Percentiles rank a stretch among this genome's conserved stretches.
Evolutionary conservation across 2,797 vertebrate species (phyloP).

Genomic region (Arremon brunneinucha): DNA sequence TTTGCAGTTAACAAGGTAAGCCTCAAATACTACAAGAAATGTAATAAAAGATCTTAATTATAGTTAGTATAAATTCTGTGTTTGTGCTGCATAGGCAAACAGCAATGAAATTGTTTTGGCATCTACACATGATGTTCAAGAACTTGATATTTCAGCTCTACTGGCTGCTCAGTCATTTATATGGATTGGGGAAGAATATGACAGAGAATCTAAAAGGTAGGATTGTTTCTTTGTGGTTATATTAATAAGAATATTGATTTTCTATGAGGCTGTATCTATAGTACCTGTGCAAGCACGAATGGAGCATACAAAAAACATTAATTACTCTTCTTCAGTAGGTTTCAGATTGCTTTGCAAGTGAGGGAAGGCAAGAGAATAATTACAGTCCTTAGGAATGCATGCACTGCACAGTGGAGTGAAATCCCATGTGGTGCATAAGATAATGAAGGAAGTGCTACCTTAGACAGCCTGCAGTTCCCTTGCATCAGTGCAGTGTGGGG

Average conservation of each 20-base stretch:
- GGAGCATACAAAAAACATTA: not conserved
- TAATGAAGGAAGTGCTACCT: not conserved
- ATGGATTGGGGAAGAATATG: conserved; percentile 97
- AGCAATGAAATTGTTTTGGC: conserved; percentile 95
- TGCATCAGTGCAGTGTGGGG: not conserved
- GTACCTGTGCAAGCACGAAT: not conserved
- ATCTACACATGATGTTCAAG: conserved; percentile 97
- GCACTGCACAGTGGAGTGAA: not conserved
- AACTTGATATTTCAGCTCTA: conserved; percentile 92
- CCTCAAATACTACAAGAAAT: not conserved
- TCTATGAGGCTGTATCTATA: not conserved
- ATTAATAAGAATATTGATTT: not conserved
- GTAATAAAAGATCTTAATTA: not conserved
- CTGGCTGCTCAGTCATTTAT: conserved; percentile 91
- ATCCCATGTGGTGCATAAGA: not conserved
- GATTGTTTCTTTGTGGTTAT: not conserved
- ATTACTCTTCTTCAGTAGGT: not conserved
- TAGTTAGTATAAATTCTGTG: not conserved
- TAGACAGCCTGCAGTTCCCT: not conserved
- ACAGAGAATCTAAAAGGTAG: conserved; percentile 96
- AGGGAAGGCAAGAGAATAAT: not conserved
- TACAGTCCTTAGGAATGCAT: not conserved
- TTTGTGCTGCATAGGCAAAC: conserved; percentile 82
- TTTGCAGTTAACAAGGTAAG: conserved; percentile 95
- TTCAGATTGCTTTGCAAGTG: not conserved